Evolutionary conservation across 2,888 invertebrate species (phyloP).

Genomic region (Stenodera caucasica): DNA sequence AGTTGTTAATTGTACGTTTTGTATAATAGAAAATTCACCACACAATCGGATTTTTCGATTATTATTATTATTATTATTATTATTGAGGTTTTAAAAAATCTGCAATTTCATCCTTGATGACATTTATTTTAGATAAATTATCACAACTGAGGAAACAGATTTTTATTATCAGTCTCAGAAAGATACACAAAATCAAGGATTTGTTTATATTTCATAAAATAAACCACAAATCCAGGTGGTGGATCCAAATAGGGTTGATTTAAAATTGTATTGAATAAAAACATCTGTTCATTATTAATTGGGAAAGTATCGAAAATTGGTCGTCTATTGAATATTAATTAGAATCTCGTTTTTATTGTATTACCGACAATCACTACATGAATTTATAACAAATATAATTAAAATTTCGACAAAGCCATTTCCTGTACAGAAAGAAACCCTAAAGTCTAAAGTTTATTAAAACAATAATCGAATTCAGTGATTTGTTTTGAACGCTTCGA

Average conservation of each 20-base stretch:
- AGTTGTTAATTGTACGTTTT: slow-evolving; percentile 23
- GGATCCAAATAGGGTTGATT: background rate
- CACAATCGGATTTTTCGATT: no score
- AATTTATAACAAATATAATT: background rate
- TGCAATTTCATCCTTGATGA: background rate
- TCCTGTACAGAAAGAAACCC: background rate
- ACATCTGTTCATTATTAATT: no score
- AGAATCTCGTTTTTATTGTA: background rate
- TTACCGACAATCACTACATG: background rate
- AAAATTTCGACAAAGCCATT: background rate
- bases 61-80: no score
- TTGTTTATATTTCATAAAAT: no score
- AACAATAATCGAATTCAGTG: no score
- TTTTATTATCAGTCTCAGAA: background rate
- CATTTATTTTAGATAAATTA: background rate
- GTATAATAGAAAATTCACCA: background rate
- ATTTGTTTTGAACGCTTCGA: no score
- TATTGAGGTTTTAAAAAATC: background rate
- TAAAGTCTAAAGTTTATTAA: no score
- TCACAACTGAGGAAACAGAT: background rate
- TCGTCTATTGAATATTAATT: background rate
- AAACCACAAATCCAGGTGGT: slow-evolving; percentile 1
- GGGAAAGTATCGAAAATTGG: background rate
- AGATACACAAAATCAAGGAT: no score
- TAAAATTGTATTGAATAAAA: no score